Base-by-base conservation (phyloP, 2,797 vertebrate genomes). In the Sus cebifrons region DNA sequence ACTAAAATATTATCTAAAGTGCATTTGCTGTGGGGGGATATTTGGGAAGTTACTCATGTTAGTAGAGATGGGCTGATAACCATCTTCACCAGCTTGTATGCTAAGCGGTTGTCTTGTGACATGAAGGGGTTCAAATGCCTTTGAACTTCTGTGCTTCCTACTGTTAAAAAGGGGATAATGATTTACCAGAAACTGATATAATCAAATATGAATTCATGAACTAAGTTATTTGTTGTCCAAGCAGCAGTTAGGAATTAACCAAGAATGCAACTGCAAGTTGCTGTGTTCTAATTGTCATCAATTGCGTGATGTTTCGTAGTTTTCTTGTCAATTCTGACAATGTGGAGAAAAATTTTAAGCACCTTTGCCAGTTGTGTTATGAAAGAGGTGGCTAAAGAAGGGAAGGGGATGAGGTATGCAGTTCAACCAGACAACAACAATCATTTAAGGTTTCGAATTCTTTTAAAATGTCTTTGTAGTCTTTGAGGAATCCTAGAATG, bases 401-500 rank as follows among this genome's bases (percentile, higher is more conserved):
- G 44, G 16, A 74, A 71, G 52, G 9, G 96, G 89, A 94, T 94
- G 97, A 0, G 91, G 93, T 95, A 75, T 94, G 79, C 90, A 95
- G 92, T 97, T 98, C 91, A 97, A 20, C 93, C 95, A 93, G 97
- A 97, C 97, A 97, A 96, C 96, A 96, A 92, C 95, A 92, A 89
- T 97, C 93, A 94, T 95, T 97, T 96, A 74, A 96, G 89, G 86
- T 97, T 89, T 91, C 97, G 98, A 97, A 97, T 93, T 0, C 97
- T 97, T 98, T 96, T 98, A 93, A 95, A 95, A 95, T 97, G 95
- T 97, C 97, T 97, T 97, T 91, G 98, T 97, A 97, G 86, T 97
- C 95, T 98, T 97, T 98, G 95, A 97, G 96, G 97, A 97, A 97
- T 98, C 98, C 97, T 98, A 90, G 98, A 98, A 96, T 96, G 0